Base-by-base conservation (phyloP, 2,797 vertebrate genomes). In the Megalops cyprinoides region DNA sequence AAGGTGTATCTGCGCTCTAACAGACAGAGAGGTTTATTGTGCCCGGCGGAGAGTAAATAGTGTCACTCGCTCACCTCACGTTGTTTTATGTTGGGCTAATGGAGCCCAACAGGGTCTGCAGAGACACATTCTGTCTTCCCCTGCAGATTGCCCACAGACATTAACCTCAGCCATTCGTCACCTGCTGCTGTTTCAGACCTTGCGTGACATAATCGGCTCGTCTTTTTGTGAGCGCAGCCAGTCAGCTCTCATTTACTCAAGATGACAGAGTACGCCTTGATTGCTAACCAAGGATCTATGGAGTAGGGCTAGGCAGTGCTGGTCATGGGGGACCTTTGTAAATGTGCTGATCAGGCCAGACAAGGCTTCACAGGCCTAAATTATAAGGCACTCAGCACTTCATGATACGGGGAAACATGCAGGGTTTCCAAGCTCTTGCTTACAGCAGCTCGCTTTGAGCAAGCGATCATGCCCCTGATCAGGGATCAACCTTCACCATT, bases 1-100 rank as follows among this genome's bases (percentile, higher is more conserved):
- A 60, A 79, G 85, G 73, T 77, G 83, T 90, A 91, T 25, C 4
- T 12, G 39, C 76, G 9, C 20, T 9, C 1, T 9, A 71, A 71
- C n/a, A 39, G n/a, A 42, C 23, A 71, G 39, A 15, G 60, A 18
- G 20, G 9, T 1, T 15, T 42, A 71, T 7, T 9, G 65, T 20
- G 18, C 8, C 18, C 20, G 42, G 34, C 18, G 51, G 6, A 18
- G 9, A 53, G 39, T 15, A n/a, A 37, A 69, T 28, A 2, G 18
- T 71, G 20, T 44, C 37, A n/a, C 18, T 42, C n/a, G n/a, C n/a
- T n/a, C n/a, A n/a, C n/a, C n/a, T n/a, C n/a, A n/a, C n/a, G 65
- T 42, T 69, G 65, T 25, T 42, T n/a, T n/a, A 42, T 71, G 37
- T 42, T 42, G 67, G 15, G 1, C 44, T 7, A 53, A 53, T 53